phyloP scores from a whole-genome alignment of 2,797 vertebrate genomes.

The Crenuchus spilurus region DNA sequence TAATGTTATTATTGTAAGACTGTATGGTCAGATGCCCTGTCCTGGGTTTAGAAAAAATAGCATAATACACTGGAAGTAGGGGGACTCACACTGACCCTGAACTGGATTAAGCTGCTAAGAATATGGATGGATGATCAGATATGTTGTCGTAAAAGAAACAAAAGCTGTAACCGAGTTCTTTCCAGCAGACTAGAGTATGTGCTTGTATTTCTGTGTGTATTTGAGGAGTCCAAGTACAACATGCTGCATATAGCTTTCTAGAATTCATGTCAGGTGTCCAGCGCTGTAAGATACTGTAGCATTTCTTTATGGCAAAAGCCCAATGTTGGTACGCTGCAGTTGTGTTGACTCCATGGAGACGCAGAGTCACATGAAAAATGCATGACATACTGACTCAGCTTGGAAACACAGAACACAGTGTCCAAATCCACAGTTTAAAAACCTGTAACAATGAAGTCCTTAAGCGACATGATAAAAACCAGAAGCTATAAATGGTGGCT shows the following conservation, averaged over 20 bases:
- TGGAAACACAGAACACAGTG: conserved; percentile 4
- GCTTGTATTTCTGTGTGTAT: background rate
- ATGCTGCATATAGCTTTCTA: conserved; percentile 11
- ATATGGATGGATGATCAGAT: too few species aligned
- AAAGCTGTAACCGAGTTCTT: background rate
- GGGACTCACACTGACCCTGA: too few species aligned
- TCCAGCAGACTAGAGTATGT: conserved; percentile 2
- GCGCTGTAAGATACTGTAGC: background rate
- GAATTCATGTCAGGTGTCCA: conserved; percentile 4
- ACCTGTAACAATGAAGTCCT: conserved; percentile 6
- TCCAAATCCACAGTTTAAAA: conserved; percentile 24
- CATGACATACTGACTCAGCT: background rate
- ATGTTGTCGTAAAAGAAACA: background rate
- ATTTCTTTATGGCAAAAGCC: background rate
- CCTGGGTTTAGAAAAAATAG: too few species aligned
- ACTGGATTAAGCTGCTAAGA: too few species aligned
- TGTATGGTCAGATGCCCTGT: too few species aligned
- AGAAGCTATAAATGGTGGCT: background rate
- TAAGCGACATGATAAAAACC: background rate
- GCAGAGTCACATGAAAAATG: conserved; percentile 11
- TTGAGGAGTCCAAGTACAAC: background rate
- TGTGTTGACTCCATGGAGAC: background rate
- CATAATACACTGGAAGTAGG: too few species aligned
- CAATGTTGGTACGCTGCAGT: conserved; percentile 1
- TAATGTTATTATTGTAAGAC: too few species aligned